Base-by-base conservation (phyloP, 1,140 invertebrate species). In the Panulirus ornatus region DNA sequence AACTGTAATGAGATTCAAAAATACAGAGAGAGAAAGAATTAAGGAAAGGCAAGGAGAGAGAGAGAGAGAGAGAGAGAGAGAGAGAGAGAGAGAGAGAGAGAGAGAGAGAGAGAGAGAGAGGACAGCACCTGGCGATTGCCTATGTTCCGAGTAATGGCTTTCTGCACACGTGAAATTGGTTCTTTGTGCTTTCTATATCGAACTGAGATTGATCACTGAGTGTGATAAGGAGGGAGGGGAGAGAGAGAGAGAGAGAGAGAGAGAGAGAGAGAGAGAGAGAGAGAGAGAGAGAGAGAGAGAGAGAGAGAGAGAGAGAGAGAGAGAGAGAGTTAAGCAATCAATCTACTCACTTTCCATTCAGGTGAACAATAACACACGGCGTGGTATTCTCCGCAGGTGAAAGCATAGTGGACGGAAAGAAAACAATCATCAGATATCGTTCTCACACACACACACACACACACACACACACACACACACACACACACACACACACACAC, bases 231-330 rank as follows among this genome's bases (percentile, higher is more conserved):
- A n/a, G 6, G 75, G 34, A 47, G 8, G 44, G 27, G n/a, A 58
- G 78, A 51, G 47, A 36, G 78, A 81, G 47, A 47, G 47, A 36
- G 47, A 54, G 44, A 79, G n/a, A 54, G n/a, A 42, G 44, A 9
- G 30, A 11, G 54, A 1, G 36, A 5, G 40, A 19, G 6, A 6
- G 22, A 9, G 9, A 9, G 51, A 58, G 22, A 58, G 51, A 11
- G 22, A 9, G 9, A 11, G 9, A 73, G 70, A 73, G 70, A 73
- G 70, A 73, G 70, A 73, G 70, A 73, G 70, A 73, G 70, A 73
- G 70, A 73, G 70, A 73, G 70, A 73, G 70, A 73, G 70, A 73
- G 70, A 73, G 70, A 73, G 70, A 73, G 70, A 73, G 70, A 73
- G 70, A 38, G 34, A 73, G 70, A 38, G 70, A 73, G 70, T n/a